Percentiles rank a stretch among this genome's conserved stretches.
phyloP scores from a whole-genome alignment of 2,113 vertebrate species.

The Coptodon bakossiorum region DNA sequence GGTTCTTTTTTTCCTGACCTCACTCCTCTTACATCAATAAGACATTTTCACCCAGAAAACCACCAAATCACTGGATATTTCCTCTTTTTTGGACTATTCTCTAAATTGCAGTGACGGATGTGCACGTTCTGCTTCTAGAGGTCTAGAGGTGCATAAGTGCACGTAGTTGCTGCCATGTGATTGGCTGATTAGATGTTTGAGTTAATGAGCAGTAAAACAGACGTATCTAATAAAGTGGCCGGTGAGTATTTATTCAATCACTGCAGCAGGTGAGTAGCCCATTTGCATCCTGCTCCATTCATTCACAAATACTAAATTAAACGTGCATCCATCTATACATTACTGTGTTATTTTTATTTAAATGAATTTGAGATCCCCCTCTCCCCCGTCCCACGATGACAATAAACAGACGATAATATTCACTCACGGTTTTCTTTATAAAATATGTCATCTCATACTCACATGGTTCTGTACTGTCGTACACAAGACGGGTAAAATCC shows the following conservation, averaged over 20 bases:
- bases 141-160: not conserved
- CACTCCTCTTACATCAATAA: not conserved
- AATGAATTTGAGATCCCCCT: not conserved
- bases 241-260: not conserved
- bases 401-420: not conserved
- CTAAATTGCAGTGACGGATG: not conserved
- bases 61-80: not conserved
- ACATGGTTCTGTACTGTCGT: slow-evolving; percentile 42
- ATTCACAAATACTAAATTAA: not conserved
- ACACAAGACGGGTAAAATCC: slow-evolving; percentile 46
- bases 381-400: not conserved
- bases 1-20: not conserved
- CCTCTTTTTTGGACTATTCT: not conserved
- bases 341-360: not conserved
- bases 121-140: not conserved
- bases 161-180: not conserved
- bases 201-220: not conserved
- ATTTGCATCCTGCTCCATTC: not conserved
- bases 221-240: not conserved
- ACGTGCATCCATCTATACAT: not conserved
- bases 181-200: not conserved
- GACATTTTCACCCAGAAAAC: not conserved
- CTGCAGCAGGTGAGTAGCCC: not conserved
- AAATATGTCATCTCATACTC: slow-evolving; percentile 55
- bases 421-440: slow-evolving; percentile 62